Evolutionary conservation across 2,797 vertebrate genomes (phyloP).

Genomic region (Muscicapa striata): DNA sequence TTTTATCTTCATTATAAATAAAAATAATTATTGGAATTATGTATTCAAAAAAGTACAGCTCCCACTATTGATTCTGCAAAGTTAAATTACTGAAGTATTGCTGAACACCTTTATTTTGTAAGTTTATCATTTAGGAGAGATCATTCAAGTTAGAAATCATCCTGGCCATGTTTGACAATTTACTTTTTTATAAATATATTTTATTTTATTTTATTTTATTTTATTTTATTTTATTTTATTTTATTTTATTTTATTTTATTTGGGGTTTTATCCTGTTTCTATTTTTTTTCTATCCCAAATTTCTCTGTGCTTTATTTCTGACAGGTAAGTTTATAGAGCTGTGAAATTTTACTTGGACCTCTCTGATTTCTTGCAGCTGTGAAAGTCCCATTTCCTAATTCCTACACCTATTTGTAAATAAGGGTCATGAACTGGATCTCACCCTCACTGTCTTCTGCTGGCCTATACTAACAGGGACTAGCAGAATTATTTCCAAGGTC

Average conservation of each 20-base stretch:
- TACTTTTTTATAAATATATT: neutral
- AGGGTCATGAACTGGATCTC: neutral
- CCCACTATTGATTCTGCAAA: neutral
- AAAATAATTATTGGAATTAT: neutral
- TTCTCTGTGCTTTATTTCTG: neutral
- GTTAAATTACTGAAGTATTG: neutral
- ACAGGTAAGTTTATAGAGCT: accelerated
- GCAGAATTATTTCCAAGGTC: neutral
- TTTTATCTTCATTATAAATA: neutral
- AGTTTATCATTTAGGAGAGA: neutral
- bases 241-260: neutral
- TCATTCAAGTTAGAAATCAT: neutral
- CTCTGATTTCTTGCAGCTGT: neutral
- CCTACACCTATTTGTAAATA: neutral
- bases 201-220: too few species aligned
- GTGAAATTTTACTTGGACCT: neutral
- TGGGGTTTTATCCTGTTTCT: neutral
- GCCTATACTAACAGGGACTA: neutral
- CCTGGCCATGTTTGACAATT: accelerated
- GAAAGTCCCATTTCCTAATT: neutral
- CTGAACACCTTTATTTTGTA: neutral
- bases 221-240: too few species aligned
- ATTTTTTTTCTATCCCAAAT: neutral
- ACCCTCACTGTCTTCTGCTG: neutral
- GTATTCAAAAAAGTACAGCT: neutral